Evolutionary conservation across 2,888 invertebrate genomes (phyloP).

Genomic region (Drosophila antonietae): DNA sequence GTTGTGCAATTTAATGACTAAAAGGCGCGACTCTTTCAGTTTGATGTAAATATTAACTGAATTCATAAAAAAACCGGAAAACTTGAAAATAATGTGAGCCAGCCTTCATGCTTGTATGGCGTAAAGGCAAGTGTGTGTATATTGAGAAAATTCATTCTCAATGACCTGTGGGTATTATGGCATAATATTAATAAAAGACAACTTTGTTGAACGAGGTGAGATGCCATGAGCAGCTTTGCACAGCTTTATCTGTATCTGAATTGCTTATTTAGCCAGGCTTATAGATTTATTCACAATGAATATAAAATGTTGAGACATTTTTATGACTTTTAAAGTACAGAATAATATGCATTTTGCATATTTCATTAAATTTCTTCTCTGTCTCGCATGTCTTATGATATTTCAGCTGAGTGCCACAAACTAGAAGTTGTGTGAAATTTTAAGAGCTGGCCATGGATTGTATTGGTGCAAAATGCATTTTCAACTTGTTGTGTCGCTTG

Average conservation of each 20-base stretch:
- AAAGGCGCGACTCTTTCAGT: no score
- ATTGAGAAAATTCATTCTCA: no score
- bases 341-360: background rate
- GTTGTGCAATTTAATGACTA: no score
- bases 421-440: background rate
- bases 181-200: no score
- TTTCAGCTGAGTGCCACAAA: slow-evolving; percentile 1
- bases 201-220: no score
- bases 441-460: background rate
- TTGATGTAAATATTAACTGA: no score
- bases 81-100: no score
- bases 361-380: background rate
- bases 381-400: background rate
- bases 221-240: background rate
- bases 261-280: background rate
- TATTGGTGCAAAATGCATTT: slow-evolving; percentile 23
- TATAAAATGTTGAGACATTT: background rate
- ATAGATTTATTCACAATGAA: background rate
- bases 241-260: no score
- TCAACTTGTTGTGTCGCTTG: slow-evolving; percentile 24
- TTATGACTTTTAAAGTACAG: background rate
- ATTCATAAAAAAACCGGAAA: no score
- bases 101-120: no score
- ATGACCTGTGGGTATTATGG: no score
- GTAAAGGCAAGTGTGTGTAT: no score